These are phyloP conservation scores for Tauraco hartlaubi DNA, from an alignment of 2,797 vertebrate genomes.

Conservation along the genomic window DNA sequence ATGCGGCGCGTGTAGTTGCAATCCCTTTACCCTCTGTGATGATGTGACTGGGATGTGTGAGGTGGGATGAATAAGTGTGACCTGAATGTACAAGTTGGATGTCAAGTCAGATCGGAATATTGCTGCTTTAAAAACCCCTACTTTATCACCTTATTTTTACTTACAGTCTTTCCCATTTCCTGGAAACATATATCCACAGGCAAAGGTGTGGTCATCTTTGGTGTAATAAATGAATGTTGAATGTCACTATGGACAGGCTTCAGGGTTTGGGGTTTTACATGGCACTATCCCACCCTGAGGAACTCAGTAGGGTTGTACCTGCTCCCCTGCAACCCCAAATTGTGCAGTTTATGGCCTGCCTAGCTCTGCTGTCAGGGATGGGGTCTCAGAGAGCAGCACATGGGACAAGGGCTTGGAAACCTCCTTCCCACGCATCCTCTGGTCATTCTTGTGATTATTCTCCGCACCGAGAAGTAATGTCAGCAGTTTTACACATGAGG, in stretches of 20 bases:
- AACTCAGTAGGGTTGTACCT: accelerated
- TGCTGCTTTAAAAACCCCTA: neutral
- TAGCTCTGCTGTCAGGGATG: neutral
- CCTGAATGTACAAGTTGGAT: neutral
- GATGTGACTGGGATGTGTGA: neutral
- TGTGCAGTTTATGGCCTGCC: neutral
- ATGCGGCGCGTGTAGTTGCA: neutral
- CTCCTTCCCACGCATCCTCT: neutral
- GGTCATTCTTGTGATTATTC: neutral
- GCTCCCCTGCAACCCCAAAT: neutral
- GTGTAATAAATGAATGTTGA: neutral
- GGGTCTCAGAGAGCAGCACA: neutral
- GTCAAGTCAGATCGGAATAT: neutral
- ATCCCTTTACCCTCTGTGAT: neutral
- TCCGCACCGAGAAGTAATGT: neutral
- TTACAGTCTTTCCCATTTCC: neutral
- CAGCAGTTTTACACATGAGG: neutral
- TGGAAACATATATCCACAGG: neutral
- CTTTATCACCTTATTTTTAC: neutral
- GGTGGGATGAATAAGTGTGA: neutral
- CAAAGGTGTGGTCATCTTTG: neutral
- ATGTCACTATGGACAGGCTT: neutral
- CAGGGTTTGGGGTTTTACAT: neutral
- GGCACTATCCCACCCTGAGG: neutral
- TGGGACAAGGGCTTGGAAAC: neutral